Percentiles rank a stretch among this genome's conserved stretches.
These are phyloP conservation scores for Ateles fusciceps DNA, from an alignment of 2,797 vertebrate genomes.

Conservation along the genomic window DNA sequence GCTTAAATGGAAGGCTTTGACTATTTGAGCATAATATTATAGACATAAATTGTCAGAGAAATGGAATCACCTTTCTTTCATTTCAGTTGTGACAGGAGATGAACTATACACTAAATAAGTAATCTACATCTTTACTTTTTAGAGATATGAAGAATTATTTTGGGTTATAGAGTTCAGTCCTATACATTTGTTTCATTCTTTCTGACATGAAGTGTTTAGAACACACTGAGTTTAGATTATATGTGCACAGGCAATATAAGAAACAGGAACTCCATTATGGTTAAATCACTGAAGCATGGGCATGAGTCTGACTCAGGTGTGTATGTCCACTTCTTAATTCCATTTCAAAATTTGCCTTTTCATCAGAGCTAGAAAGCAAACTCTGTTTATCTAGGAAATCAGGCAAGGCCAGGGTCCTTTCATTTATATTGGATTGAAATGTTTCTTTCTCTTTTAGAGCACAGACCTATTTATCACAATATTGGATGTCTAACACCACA, in stretches of 20 bases:
- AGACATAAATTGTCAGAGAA: not conserved
- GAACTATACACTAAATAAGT: not conserved
- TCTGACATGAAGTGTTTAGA: not conserved
- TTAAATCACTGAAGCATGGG: not conserved
- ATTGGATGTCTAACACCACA: not conserved
- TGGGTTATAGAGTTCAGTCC: not conserved
- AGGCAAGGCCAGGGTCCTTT: not conserved
- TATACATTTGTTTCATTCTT: not conserved
- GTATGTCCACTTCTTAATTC: not conserved
- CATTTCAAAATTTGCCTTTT: constrained; percentile 25
- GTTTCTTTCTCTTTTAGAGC: not conserved
- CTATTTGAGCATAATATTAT: no score
- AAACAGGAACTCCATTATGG: not conserved
- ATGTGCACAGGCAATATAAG: not conserved
- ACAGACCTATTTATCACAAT: constrained; percentile 40
- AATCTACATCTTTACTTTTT: not conserved
- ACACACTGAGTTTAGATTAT: not conserved
- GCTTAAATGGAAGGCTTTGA: not conserved
- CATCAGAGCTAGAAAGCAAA: not conserved
- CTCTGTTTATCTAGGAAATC: not conserved
- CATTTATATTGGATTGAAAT: not conserved
- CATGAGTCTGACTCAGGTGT: constrained; percentile 13
- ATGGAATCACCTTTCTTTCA: not conserved
- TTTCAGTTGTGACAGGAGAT: not conserved
- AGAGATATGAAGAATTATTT: not conserved